These are phyloP conservation scores for Diadema setosum DNA, from an alignment of 35 echinoderm and acorn worm genomes.

Conservation along the genomic window DNA sequence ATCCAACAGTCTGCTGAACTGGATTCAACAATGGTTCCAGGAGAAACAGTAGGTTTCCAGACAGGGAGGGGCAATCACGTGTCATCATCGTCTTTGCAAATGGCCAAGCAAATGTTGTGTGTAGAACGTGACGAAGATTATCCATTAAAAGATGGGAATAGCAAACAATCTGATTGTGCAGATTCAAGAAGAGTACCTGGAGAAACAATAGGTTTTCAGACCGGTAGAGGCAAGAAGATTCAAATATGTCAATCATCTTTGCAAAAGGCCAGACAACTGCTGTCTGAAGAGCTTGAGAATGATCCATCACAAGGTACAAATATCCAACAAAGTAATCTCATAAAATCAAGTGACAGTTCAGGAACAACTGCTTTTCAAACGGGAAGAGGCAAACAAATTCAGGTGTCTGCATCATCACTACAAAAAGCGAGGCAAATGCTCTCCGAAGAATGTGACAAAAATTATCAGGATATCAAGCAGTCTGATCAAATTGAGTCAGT, in stretches of 20 bases:
- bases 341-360: no score
- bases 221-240: conserved; percentile 42
- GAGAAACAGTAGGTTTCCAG: background rate
- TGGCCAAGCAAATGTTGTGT: background rate
- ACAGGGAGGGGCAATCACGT: conserved; percentile 31
- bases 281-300: background rate
- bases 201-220: conserved; percentile 31
- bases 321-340: no score
- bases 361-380: conserved; percentile 43
- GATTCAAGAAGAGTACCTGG: no score
- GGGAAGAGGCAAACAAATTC: conserved; percentile 25
- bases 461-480: background rate
- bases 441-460: background rate
- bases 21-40: no score
- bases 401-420: conserved; percentile 23
- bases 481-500: background rate
- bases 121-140: background rate
- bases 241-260: conserved; percentile 37
- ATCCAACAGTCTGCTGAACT: no score
- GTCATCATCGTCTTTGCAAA: background rate
- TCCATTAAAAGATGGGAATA: no score
- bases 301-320: no score
- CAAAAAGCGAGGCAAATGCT: background rate
- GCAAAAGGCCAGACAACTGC: conserved; percentile 12
- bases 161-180: background rate